phyloP scores from a whole-genome alignment of 2,113 vertebrate genomes.

The Cryptotis parvus region DNA sequence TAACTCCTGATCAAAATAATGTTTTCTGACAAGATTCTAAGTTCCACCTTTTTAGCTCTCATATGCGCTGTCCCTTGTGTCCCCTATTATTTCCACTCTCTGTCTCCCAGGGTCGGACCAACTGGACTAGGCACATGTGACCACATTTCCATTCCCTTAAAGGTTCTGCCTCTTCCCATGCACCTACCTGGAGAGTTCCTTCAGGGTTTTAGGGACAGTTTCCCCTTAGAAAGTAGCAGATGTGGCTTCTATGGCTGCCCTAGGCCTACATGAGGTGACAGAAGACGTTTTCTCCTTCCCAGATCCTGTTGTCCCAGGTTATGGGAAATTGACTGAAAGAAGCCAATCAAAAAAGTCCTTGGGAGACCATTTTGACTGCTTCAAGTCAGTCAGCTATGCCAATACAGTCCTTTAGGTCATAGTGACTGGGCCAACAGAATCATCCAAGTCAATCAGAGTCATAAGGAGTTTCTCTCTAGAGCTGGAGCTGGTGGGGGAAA shows the following conservation, averaged over 20 bases:
- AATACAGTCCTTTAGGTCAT: too few species aligned
- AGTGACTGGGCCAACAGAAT: too few species aligned
- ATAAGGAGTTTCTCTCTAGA: neutral
- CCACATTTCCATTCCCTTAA: neutral
- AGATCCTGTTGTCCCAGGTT: neutral
- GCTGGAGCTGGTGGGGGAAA: neutral
- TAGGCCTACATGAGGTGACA: neutral
- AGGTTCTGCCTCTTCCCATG: neutral
- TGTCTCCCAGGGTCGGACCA: neutral
- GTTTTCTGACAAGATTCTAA: too few species aligned
- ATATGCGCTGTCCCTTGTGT: too few species aligned
- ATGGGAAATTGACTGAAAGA: neutral
- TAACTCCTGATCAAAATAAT: neutral
- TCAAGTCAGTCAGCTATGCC: too few species aligned
- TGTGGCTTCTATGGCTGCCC: neutral
- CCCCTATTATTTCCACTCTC: neutral
- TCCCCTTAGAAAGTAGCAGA: neutral
- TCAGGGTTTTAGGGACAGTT: rapidly evolving
- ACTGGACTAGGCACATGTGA: neutral
- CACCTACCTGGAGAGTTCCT: neutral
- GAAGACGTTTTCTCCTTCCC: neutral
- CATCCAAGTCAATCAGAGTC: neutral
- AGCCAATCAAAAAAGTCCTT: neutral
- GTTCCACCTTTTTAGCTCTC: neutral
- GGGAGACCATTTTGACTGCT: neutral